A percentile compares a stretch with the other conserved stretches of the same genome.
These are phyloP conservation scores for Parnassius apollo DNA, from an alignment of 2,888 invertebrate species.

Conservation along the genomic window DNA sequence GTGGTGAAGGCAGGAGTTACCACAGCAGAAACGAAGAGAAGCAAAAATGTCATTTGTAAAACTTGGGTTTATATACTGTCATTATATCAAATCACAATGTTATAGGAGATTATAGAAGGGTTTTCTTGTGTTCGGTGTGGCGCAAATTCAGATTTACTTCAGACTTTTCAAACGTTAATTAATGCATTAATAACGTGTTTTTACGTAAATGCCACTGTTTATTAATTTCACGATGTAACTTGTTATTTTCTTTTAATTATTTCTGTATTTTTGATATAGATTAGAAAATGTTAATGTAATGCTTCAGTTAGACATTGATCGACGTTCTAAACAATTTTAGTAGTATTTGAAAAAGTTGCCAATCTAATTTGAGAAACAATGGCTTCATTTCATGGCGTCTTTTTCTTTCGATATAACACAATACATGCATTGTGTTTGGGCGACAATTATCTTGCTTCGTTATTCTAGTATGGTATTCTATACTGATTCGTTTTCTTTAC, in stretches of 20 bases:
- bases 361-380: conserved; percentile 17
- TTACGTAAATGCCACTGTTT: conserved; percentile 16
- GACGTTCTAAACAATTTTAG: conserved; percentile 8
- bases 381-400: conserved; percentile 11
- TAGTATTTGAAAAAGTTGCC: conserved; percentile 8
- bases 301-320: not conserved
- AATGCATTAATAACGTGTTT: conserved; percentile 10
- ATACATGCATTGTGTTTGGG: conserved; percentile 22
- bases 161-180: not conserved
- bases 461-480: no score
- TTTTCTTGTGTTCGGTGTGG: not conserved
- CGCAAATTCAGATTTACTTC: not conserved
- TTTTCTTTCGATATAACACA: conserved; percentile 24
- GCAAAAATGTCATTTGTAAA: conserved; percentile 28
- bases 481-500: no score
- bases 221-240: not conserved
- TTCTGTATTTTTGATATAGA: conserved; percentile 3
- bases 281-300: conserved; percentile 1
- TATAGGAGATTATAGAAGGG: not conserved
- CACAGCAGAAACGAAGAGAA: conserved; percentile 26
- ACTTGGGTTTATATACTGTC: conserved; percentile 11
- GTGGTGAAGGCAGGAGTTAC: conserved; percentile 22
- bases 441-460: not conserved
- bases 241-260: conserved; percentile 1
- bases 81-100: conserved; percentile 11